A percentile compares a stretch with the other conserved stretches of the same genome.
These are phyloP conservation scores for Mylabris sibirica DNA, from an alignment of 2,888 invertebrate species.

Conservation along the genomic window DNA sequence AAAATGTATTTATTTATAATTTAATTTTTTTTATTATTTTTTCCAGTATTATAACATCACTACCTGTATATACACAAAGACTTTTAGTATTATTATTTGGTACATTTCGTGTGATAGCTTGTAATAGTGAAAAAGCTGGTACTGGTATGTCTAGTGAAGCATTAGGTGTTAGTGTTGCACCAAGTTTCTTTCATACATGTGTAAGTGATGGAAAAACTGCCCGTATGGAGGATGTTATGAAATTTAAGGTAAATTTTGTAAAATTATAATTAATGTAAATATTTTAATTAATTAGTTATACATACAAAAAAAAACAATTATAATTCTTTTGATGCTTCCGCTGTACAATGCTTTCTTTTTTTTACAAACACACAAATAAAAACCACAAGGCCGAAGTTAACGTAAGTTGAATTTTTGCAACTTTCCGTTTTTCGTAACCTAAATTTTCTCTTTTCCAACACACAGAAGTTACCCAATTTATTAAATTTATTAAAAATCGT, in stretches of 20 bases:
- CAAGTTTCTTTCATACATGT: constrained; percentile 95
- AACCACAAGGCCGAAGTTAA: constrained; percentile 73
- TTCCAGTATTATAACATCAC: constrained; percentile 81
- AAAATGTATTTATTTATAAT: background rate
- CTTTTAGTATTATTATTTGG: constrained; percentile 94
- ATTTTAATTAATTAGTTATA: background rate
- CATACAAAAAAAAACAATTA: constrained; percentile 12
- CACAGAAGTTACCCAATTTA: too few species aligned
- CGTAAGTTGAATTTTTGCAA: constrained; percentile 66
- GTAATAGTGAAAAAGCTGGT: constrained; percentile 86
- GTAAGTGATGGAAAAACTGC: constrained; percentile 94
- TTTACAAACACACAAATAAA: constrained; percentile 51
- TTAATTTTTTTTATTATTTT: background rate
- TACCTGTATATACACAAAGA: constrained; percentile 90
- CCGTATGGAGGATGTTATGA: constrained; percentile 93
- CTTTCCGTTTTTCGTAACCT: background rate
- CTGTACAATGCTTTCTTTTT: constrained; percentile 61
- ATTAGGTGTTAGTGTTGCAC: constrained; percentile 93
- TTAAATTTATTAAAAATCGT: too few species aligned
- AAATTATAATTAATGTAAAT: constrained; percentile 5
- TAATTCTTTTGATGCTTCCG: constrained; percentile 49
- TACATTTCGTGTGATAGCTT: constrained; percentile 94
- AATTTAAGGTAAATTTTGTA: constrained; percentile 78
- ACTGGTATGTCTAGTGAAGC: constrained; percentile 97
- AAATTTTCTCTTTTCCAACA: background rate